phyloP scores from a whole-genome alignment of 2,113 vertebrate species.

The Hydrolagus affinis region DNA sequence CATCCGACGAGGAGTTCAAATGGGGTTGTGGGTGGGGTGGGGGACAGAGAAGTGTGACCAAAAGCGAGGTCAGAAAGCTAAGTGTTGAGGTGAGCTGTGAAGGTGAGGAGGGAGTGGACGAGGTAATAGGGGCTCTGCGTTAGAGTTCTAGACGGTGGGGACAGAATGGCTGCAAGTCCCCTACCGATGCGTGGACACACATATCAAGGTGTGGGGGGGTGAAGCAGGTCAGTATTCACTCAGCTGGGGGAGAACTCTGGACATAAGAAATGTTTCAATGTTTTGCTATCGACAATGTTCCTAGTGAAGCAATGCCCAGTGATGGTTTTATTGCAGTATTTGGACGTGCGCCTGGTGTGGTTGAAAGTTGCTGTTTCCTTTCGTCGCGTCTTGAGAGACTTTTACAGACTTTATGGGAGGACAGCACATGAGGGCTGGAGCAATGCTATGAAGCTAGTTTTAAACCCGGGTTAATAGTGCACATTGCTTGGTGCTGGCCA shows the following conservation, averaged over 20 bases:
- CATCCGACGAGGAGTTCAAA: too few species aligned
- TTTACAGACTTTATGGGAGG: background rate
- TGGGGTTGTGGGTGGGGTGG: too few species aligned
- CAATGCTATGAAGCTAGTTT: background rate
- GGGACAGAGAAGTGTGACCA: too few species aligned
- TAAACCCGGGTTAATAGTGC: background rate
- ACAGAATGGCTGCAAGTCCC: constrained; percentile 34
- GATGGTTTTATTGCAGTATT: background rate
- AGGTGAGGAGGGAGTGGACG: too few species aligned
- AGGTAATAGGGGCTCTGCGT: background rate
- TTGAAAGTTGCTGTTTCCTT: background rate
- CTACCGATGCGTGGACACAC: too few species aligned
- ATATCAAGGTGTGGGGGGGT: constrained; percentile 36
- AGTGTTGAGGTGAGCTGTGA: too few species aligned
- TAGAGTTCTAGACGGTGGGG: constrained; percentile 33
- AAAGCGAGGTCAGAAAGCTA: too few species aligned
- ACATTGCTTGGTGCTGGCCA: background rate
- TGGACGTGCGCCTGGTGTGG: background rate
- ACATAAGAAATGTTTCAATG: constrained; percentile 27
- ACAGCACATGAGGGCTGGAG: background rate
- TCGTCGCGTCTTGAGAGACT: background rate
- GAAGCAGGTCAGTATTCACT: constrained; percentile 30
- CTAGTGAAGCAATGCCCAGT: background rate
- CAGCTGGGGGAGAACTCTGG: constrained; percentile 28
- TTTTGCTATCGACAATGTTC: constrained; percentile 39